Conservation (phyloP, 2,888 invertebrate genomes). For the Heliconius aoede region DNA sequence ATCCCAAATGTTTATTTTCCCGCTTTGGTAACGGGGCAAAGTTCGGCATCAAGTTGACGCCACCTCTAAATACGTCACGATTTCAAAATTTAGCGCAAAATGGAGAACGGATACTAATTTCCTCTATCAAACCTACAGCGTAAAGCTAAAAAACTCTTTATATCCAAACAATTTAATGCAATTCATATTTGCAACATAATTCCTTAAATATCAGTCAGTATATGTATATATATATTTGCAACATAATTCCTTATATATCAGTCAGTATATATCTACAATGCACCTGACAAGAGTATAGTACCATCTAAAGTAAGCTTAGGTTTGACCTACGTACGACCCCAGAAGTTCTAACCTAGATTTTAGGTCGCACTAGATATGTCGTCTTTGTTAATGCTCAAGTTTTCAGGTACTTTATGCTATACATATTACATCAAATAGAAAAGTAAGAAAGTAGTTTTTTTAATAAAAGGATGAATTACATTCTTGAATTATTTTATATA, state of each 20-base stretch:
- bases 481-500: neutral
- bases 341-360: slow-evolving; percentile 30
- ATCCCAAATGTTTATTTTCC: too few relatives aligned
- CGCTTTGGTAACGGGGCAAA: too few relatives aligned
- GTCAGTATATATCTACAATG: neutral
- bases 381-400: slow-evolving; percentile 24
- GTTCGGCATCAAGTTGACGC: too few relatives aligned
- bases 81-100: too few relatives aligned
- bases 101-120: neutral
- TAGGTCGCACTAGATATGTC: slow-evolving; percentile 30
- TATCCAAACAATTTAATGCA: neutral
- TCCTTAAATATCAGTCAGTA: neutral
- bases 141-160: neutral
- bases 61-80: too few relatives aligned
- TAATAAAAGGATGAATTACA: neutral
- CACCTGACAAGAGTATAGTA: slow-evolving; percentile 12
- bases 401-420: slow-evolving; percentile 9
- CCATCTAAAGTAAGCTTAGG: slow-evolving; percentile 21
- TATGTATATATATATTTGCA: neutral
- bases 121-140: neutral
- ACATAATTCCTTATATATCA: neutral
- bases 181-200: neutral
- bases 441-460: neutral
- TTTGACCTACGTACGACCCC: slow-evolving; percentile 25
- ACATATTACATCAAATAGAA: slow-evolving; percentile 8